phyloP scores from a whole-genome alignment of 2,888 invertebrate genomes.

The Scaptomyza cyrtandrae region DNA sequence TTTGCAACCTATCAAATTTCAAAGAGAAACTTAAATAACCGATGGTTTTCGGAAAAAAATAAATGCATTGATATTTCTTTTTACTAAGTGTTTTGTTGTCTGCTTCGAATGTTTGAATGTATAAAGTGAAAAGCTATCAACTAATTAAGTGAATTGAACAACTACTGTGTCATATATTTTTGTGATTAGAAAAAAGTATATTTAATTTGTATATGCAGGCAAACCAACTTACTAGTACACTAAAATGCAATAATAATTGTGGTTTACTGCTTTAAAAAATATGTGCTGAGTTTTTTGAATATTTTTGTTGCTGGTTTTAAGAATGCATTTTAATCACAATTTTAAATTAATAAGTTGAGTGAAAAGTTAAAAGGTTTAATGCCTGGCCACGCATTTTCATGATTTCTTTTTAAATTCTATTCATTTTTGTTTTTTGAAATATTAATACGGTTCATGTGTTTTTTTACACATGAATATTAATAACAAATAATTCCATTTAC shows the following conservation, averaged over 20 bases:
- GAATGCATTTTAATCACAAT: constrained; percentile 30
- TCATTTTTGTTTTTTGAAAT: constrained; percentile 29
- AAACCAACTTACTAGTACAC: constrained; percentile 46
- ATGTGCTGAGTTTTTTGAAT: constrained; percentile 40
- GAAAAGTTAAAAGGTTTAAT: constrained; percentile 67
- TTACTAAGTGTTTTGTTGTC: not conserved
- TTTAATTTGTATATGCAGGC: constrained; percentile 33
- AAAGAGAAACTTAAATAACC: too few species aligned
- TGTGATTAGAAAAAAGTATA: constrained; percentile 20
- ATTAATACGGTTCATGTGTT: constrained; percentile 37
- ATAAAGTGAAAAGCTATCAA: constrained; percentile 19
- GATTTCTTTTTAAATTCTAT: constrained; percentile 31
- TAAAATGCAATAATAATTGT: constrained; percentile 38
- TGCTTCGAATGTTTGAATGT: not conserved
- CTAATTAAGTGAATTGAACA: constrained; percentile 11
- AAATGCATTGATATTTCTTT: not conserved
- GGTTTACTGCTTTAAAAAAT: constrained; percentile 21
- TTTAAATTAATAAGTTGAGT: constrained; percentile 59
- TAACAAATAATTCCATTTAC: constrained; percentile 34
- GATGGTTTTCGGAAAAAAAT: not conserved
- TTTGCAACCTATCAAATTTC: not conserved
- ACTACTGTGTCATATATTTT: constrained; percentile 29
- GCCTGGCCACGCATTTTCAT: constrained; percentile 85
- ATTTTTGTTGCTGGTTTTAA: constrained; percentile 35
- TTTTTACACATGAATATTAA: constrained; percentile 40